A percentile compares a stretch with the other conserved stretches of the same genome.
Evolutionary conservation across 1,140 invertebrate genomes (phyloP).

Genomic region (Mactra quadrangularis): DNA sequence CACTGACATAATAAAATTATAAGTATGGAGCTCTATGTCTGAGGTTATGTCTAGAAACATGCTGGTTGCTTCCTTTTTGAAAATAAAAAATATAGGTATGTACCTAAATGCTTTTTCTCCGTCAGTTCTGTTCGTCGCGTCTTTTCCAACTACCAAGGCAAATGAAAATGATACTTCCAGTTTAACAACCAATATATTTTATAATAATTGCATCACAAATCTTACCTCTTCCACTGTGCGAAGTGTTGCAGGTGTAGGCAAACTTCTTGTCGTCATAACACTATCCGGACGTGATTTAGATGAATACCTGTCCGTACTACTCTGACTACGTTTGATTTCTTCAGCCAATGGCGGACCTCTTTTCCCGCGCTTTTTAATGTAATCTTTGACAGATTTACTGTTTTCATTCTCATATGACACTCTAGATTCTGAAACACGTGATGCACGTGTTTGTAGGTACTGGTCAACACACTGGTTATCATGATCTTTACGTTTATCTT

Average conservation of each 20-base stretch:
- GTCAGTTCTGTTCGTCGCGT: too few relatives aligned
- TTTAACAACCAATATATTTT: too few relatives aligned
- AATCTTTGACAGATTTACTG: constrained; percentile 58
- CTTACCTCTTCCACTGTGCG: constrained; percentile 71
- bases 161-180: too few relatives aligned
- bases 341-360: constrained; percentile 45
- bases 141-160: too few relatives aligned
- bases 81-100: too few relatives aligned
- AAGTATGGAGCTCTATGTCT: too few relatives aligned
- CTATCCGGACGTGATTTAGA: constrained; percentile 59
- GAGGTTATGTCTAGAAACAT: too few relatives aligned
- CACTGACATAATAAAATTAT: too few relatives aligned
- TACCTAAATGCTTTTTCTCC: too few relatives aligned
- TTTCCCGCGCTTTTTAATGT: constrained; percentile 65
- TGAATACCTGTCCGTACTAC: constrained; percentile 63
- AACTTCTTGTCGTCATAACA: constrained; percentile 67
- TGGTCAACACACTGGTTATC: constrained; percentile 60
- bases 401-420: constrained; percentile 64
- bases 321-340: constrained; percentile 60
- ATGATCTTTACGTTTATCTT: constrained; percentile 62
- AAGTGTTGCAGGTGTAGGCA: constrained; percentile 64
- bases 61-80: too few relatives aligned
- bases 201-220: too few relatives aligned
- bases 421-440: constrained; percentile 56
- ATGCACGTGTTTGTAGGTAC: constrained; percentile 60